These are phyloP conservation scores for Dyspetes luteomarginatus DNA, from an alignment of 2,888 invertebrate genomes.

Conservation along the genomic window DNA sequence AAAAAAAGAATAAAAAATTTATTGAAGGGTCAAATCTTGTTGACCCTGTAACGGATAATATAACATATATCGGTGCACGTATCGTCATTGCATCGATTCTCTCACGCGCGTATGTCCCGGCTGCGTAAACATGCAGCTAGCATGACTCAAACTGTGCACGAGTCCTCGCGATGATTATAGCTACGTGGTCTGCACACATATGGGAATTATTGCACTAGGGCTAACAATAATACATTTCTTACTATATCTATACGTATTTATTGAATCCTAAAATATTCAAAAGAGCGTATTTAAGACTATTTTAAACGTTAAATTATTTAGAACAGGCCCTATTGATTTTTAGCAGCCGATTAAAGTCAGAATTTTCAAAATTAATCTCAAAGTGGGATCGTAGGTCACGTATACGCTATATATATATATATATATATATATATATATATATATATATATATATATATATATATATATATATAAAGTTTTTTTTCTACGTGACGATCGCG, in stretches of 20 bases:
- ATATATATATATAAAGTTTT: no score
- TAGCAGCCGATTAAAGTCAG: no score
- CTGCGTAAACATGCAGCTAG: slow-evolving; percentile 44
- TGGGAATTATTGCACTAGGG: neutral
- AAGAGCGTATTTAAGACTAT: neutral
- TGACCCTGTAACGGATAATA: slow-evolving; percentile 5
- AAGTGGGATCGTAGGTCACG: no score
- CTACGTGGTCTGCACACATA: slow-evolving; percentile 15
- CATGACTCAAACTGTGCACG: slow-evolving; percentile 55
- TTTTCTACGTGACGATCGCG: neutral
- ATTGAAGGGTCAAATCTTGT: slow-evolving; percentile 14
- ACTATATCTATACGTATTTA: neutral
- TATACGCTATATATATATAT: no score
- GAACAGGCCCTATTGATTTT: no score
- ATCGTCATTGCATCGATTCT: slow-evolving; percentile 12
- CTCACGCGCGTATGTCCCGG: slow-evolving; percentile 35
- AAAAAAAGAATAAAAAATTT: slow-evolving; percentile 10
- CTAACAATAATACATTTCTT: neutral
- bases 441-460: no score
- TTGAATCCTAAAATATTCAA: neutral
- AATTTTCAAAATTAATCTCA: no score
- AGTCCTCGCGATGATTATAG: slow-evolving; percentile 12
- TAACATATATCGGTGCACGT: neutral
- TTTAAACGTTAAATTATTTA: no score
- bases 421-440: no score